Percentiles rank a stretch among this genome's conserved stretches.
Evolutionary conservation across 2,113 vertebrate genomes (phyloP).

Genomic region (Odobenus rosmarus): DNA sequence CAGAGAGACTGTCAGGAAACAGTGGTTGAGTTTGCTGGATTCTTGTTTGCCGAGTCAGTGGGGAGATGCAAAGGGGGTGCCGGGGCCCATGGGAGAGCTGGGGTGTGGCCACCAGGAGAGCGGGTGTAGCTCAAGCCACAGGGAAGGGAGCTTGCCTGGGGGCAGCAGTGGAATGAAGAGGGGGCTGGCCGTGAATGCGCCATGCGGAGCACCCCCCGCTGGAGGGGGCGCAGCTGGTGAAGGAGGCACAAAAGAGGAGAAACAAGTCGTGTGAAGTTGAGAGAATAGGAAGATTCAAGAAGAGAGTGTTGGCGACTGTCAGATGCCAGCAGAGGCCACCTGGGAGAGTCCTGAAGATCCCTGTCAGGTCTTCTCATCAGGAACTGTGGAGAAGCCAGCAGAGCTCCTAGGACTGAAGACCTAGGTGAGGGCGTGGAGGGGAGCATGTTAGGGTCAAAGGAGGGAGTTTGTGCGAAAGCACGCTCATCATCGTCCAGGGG

Average conservation of each 20-base stretch:
- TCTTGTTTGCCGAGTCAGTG: neutral
- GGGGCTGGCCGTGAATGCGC: neutral
- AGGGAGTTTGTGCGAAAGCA: neutral
- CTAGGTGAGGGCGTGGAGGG: neutral
- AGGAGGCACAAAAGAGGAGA: neutral
- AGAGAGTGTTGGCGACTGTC: neutral
- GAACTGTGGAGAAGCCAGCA: neutral
- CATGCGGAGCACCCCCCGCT: accelerated
- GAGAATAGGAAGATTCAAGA: neutral
- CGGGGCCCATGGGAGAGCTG: neutral
- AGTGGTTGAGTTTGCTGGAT: neutral
- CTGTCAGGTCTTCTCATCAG: neutral
- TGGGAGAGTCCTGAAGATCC: neutral
- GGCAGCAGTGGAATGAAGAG: neutral
- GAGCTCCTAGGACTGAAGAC: neutral
- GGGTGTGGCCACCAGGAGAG: neutral
- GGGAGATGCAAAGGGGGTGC: neutral
- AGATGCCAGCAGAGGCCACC: neutral
- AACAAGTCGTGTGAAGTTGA: neutral
- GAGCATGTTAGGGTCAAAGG: neutral
- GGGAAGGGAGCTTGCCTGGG: neutral
- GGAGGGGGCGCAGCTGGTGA: neutral
- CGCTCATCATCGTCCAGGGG: neutral
- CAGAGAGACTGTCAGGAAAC: neutral
- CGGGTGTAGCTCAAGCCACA: neutral